Conservation (phyloP, 2,797 vertebrate genomes). For the Oreochromis grahami region DNA sequence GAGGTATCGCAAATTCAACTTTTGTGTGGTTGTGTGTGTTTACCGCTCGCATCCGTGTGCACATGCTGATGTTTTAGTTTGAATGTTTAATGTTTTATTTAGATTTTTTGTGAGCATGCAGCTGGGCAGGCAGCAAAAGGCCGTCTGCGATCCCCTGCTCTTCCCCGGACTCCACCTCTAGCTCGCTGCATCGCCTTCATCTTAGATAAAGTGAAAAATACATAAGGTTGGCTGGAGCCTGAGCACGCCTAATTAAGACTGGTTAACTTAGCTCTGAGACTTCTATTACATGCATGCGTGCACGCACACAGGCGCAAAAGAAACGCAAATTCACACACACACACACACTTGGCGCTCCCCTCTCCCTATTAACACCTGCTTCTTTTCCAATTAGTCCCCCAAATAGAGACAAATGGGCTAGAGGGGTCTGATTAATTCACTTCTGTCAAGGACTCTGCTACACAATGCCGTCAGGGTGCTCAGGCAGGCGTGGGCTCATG, state of each 20-base stretch:
- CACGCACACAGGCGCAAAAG: conserved; percentile 4
- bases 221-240: conserved; percentile 56
- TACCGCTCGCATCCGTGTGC: conserved; percentile 8
- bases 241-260: conserved; percentile 79
- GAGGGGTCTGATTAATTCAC: conserved; percentile 83
- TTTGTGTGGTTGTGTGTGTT: conserved; percentile 18
- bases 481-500: conserved; percentile 26
- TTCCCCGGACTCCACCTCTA: conserved; percentile 16
- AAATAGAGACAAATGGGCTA: conserved; percentile 87
- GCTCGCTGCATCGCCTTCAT: conserved; percentile 23
- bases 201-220: conserved; percentile 36
- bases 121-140: background rate
- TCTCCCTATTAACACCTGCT: conserved; percentile 85
- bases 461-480: conserved; percentile 66
- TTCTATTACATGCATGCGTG: conserved; percentile 70
- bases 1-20: background rate
- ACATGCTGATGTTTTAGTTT: conserved; percentile 1
- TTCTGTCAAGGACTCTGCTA: conserved; percentile 80
- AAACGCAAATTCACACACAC: conserved; percentile 21
- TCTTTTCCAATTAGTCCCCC: conserved; percentile 85
- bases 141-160: background rate
- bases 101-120: background rate
- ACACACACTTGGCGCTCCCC: conserved; percentile 32
- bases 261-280: conserved; percentile 77
- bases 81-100: background rate